Evolutionary conservation across 2,113 vertebrate species (phyloP), one percentile per base, ranked within the genome.

Genomic region (Aix galericulata): DNA sequence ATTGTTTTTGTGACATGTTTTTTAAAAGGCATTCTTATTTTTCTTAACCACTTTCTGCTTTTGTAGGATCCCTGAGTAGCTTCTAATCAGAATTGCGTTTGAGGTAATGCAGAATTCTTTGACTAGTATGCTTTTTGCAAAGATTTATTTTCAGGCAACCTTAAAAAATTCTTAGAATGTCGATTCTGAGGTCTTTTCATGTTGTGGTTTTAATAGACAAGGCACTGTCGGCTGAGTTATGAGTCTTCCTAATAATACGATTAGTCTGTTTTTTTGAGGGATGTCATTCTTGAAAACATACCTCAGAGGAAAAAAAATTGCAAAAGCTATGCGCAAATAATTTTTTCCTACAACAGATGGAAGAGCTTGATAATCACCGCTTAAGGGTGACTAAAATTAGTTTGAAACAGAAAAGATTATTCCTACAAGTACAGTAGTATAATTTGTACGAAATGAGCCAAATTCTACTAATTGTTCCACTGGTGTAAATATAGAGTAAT

Each of bases 301-400:
- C 55, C 94, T 96, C 69, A 50, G 81, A 91, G 86, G 86, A 87
- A 67, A 94, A 48, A 93, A 74, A 93, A 67, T 91, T 76, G 88
- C 86, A 91, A 97, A 95, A 96, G 75, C 81, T 84, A 18, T 67
- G 86, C 82, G 81, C 86, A 93, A 96, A 78, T 90, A 81, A 9
- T 58, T 89, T 80, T 78, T 69, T 29, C 21, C 79, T 86, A 79
- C 86, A 93, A 63, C 89, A 97, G 93, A 97, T 95, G 95, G 93
- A 92, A 94, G 94, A 92, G 88, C 89, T 89, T 2, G 11, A 89
- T 94, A 86, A 92, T 91, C 89, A 80, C 77, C 71, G 85, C 78
- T 93, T 78, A 77, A 94, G 74, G 75, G 83, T 94, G 81, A 63
- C 92, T 96, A 94, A 96, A 96, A 96, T 92, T 96, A 95, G 93